Base-by-base conservation (phyloP, 2,113 vertebrate species). In the Dicaeum eximium region DNA sequence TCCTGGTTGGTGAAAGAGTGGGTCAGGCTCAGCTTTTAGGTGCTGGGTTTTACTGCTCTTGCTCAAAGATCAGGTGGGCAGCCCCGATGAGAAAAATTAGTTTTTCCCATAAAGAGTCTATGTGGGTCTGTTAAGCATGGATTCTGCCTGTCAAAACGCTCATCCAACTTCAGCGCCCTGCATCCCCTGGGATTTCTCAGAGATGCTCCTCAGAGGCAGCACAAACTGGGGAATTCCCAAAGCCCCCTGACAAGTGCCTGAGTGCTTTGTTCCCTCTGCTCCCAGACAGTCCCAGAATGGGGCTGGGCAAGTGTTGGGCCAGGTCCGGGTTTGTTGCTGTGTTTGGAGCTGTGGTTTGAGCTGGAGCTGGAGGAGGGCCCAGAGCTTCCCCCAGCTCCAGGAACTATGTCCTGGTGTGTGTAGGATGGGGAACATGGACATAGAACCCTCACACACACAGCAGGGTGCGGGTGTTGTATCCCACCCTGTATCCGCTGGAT, bases 341-440 rank as follows among this genome's bases (percentile, higher is more conserved):
- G 4, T 53, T 85, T 85, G 45, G 40, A 45, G 30, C 62, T 60
- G n/a, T 64, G 78, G 30, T 81, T 91, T 48, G 48, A 66, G 60
- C 54, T 44, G n/a, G 27, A 84, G 44, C 69, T 70, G 82, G 33
- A 88, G 66, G 15, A 1, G 3, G 6, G 70, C 3, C 6, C 79
- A 57, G 85, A 80, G 37, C 35, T 88, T 70, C 23, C 14, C 7
- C 10, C 54, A 71, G 60, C 44, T 56, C 23, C 90, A 69, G 57
- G 38, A 70, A 11, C 1, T 5, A 1, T 3, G 28, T 0, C 2
- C 20, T 40, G 6, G 4, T 65, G 54, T 50, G 6, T 7, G 21
- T 23, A 22, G 62, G 67, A 42, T 1, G 10, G 38, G 38, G n/a
- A 84, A 5, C 24, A 10, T 4, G 21, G 42, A 10, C 62, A 15